Evolutionary conservation across 2,113 vertebrate genomes (phyloP).

Genomic region (Leptodactylus fuscus): DNA sequence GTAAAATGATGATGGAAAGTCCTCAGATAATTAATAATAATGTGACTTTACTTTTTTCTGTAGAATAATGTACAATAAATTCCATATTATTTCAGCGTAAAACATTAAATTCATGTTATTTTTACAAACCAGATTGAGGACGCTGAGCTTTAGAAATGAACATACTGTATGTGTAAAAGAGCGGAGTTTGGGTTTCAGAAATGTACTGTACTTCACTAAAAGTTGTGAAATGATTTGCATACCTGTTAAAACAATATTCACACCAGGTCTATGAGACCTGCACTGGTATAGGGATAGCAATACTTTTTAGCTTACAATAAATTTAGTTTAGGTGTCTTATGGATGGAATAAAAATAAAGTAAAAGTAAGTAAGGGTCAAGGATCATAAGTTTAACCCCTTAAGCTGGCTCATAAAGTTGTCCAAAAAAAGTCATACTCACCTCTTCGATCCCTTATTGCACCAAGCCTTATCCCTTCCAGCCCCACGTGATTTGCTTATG

Average conservation of each 20-base stretch:
- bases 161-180: background rate
- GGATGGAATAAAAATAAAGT: background rate
- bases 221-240: constrained; percentile 6
- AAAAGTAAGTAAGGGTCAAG: background rate
- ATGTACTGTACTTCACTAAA: background rate
- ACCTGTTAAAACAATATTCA: background rate
- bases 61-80: no score
- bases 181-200: background rate
- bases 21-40: no score
- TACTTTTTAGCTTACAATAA: background rate
- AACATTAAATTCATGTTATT: background rate
- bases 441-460: no score
- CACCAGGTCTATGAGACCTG: background rate
- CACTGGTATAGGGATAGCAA: background rate
- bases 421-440: no score
- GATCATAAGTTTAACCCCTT: no score
- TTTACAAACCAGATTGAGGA: background rate
- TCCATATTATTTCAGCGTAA: background rate
- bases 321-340: background rate
- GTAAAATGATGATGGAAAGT: no score
- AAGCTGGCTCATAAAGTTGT: no score
- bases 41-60: no score
- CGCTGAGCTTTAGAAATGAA: background rate
- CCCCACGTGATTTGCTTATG: no score
- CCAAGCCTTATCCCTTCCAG: no score